Base-by-base conservation (phyloP, 2,797 vertebrate genomes). In the Thunnus albacares region DNA sequence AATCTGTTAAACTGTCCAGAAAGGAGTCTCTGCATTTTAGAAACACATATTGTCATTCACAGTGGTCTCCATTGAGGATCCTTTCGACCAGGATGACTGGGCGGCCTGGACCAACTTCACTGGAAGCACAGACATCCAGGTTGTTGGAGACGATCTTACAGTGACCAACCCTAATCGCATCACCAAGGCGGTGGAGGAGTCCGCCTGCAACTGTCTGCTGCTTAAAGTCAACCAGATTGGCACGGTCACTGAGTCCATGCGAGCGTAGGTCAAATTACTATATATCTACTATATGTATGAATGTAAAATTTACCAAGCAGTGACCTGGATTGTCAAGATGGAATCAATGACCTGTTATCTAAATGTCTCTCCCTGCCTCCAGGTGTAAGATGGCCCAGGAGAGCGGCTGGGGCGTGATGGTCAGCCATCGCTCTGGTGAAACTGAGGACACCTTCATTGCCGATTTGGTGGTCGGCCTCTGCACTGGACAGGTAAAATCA, bases 141-240 rank as follows among this genome's bases (percentile, higher is more conserved):
- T 99, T 56, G 98, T 99, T 1, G 98, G 98, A 2, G 98, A 99
- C 0, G 98, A 99, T 75, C 96, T 99, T 83, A 99, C 97, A 0
- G 98, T 99, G 85, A 99, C 98, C 87, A 99, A 99, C 89, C 98
- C 98, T 0, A 98, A 95, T 81, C 96, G 98, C 57, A 99, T 99
- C 60, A 93, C 94, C 81, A 97, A 96, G 91, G 98, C 97, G 0
- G 97, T 97, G 87, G 90, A 93, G 0, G 96, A 97, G 52, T 97
- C 96, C 20, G 94, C 98, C 52, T 99, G 98, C 95, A 99, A 99
- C 95, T 99, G 98, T 85, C 96, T 99, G 11, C 95, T 99, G 4
- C 97, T 99, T 12, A 99, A 99, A 92, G 98, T 99, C 89, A 99
- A 99, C 94, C 98, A 99, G 96, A 99, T 99, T 0, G 98, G 98